phyloP scores from a whole-genome alignment of 2,113 vertebrate genomes.

The Vicugna pacos region DNA sequence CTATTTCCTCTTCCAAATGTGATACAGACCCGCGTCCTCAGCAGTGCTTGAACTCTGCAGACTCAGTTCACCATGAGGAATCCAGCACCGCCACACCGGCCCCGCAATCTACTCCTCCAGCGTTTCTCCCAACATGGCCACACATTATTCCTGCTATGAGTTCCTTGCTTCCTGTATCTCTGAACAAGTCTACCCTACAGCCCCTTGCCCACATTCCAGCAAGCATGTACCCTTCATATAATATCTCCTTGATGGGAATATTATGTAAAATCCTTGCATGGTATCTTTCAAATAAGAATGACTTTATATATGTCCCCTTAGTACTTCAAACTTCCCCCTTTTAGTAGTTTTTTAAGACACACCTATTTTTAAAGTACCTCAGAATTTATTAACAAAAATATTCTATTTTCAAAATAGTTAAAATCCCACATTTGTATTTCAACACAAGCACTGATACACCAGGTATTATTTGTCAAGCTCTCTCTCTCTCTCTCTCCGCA shows the following conservation, averaged over 20 bases:
- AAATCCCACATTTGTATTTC: constrained; percentile 50
- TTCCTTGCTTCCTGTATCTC: constrained; percentile 1
- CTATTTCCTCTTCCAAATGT: neutral
- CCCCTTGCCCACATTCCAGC: neutral
- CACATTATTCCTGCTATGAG: neutral
- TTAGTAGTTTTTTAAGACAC: neutral
- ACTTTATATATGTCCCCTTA: neutral
- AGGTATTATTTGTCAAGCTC: neutral
- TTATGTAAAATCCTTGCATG: neutral
- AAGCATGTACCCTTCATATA: neutral
- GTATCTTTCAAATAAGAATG: constrained; percentile 28
- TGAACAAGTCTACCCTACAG: neutral
- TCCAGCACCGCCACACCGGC: neutral
- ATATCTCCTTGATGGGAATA: constrained; percentile 29
- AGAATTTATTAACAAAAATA: constrained; percentile 34
- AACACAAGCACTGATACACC: neutral
- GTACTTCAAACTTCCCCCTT: neutral
- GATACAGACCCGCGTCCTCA: neutral
- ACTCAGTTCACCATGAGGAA: neutral
- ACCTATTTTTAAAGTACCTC: constrained; percentile 44
- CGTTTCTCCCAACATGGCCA: neutral
- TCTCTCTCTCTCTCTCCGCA: neutral
- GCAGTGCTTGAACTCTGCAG: neutral
- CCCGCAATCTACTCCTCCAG: neutral
- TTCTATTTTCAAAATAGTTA: constrained; percentile 28